Base-by-base conservation (phyloP, 2,797 vertebrate genomes). In the Schizopygopsis malacanthus region DNA sequence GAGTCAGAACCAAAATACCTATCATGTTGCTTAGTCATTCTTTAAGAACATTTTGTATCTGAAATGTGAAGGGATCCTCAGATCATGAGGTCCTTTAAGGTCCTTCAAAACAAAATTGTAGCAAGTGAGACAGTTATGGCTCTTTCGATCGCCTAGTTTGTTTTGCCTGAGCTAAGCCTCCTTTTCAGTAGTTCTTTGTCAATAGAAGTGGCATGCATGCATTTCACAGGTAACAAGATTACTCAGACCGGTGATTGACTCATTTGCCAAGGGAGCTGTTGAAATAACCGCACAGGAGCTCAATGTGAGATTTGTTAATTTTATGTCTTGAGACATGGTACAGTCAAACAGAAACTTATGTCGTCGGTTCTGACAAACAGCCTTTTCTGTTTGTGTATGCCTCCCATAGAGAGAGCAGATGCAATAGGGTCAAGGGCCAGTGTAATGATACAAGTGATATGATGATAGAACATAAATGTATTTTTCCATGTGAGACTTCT, bases 211-310 rank as follows among this genome's bases (percentile, higher is more conserved):
- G 96, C 96, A 96, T 96, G 97, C 96, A 96, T 97, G 96, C 96
- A 97, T 96, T 96, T 96, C 95, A 96, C 96, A 97, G 95, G 96
- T 97, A 98, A 98, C 96, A 96, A 97, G 97, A 98, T 98, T 98
- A 98, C 79, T 93, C 92, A 94, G 96, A 95, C 96, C 97, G 95
- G 96, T 97, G 97, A 98, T 98, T 97, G 97, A 98, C 97, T 97
- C 96, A 95, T 97, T 96, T 96, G 96, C 92, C 87, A 91, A 93
- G 95, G 91, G 87, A 96, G 95, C 95, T 95, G 96, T 96, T 95
- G 96, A 96, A 88, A 80, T 82, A 96, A 96, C 95, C 91, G 93
- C 96, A 96, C 96, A 96, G 94, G 95, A 97, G 95, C 96, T 94
- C 94, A 92, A 95, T 96, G 45, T 86, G 76, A 87, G 84, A 90